These are phyloP conservation scores for Hippocampus kuda DNA, from an alignment of 2,797 vertebrate species.

Conservation along the genomic window DNA sequence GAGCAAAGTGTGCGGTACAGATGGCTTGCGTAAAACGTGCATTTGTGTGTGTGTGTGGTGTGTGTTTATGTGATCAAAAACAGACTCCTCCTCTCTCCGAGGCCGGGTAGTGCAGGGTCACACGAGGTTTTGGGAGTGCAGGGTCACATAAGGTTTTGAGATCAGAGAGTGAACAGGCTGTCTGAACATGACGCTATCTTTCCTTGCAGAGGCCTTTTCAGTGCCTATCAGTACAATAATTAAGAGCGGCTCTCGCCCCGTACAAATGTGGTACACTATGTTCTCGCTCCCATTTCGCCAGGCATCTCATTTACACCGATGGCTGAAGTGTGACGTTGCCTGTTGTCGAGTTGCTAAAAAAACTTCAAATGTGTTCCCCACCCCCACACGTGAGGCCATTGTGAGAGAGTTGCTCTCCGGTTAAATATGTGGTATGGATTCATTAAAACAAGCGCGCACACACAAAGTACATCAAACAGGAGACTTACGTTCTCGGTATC, in stretches of 20 bases:
- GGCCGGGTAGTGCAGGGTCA: constrained; percentile 57
- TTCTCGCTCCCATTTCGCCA: constrained; percentile 25
- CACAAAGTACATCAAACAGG: background rate
- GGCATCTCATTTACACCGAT: constrained; percentile 14
- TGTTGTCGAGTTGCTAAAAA: constrained; percentile 12
- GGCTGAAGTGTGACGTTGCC: constrained; percentile 11
- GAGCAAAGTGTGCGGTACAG: constrained; percentile 48
- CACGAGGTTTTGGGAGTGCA: constrained; percentile 36
- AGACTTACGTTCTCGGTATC: constrained; percentile 74
- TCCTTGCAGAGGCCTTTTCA: constrained; percentile 10
- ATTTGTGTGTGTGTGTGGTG: constrained; percentile 28
- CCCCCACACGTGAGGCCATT: background rate
- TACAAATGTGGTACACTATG: constrained; percentile 18
- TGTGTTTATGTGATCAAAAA: constrained; percentile 38
- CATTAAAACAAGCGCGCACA: background rate
- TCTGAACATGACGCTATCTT: constrained; percentile 24
- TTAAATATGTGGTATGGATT: background rate
- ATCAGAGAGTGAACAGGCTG: constrained; percentile 16
- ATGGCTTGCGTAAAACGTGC: constrained; percentile 52
- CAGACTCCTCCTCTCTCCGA: constrained; percentile 47
- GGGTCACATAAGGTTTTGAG: constrained; percentile 46
- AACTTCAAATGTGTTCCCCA: background rate
- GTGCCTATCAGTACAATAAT: constrained; percentile 17
- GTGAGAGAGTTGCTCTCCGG: background rate
- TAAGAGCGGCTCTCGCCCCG: constrained; percentile 28